Evolutionary conservation across 2,797 vertebrate genomes (phyloP), one percentile per base, ranked within the genome.

Genomic region (Pipistrellus pipistrellus): DNA sequence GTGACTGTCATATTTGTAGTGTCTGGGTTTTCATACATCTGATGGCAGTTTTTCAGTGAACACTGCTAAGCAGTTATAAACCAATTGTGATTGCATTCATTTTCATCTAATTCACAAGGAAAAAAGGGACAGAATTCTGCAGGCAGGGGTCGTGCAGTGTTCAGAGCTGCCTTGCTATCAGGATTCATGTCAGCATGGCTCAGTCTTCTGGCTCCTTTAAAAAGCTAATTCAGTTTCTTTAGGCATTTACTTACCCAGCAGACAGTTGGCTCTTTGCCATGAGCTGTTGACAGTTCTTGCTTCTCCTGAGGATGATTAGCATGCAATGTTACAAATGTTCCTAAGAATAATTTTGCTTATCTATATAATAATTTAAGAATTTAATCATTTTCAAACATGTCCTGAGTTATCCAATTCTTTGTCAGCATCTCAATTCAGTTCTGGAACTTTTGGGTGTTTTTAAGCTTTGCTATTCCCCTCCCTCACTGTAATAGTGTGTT

Each of bases 361-460:
- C 48, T 96, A 38, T 93, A 69, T 86, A 92, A 90, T 94, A 91
- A 88, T 95, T 94, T 85, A 93, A 82, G 55, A 84, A 68, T 91
- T 75, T 94, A 95, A 88, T 96, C 86, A 88, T 91, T 96, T 93
- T 75, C 90, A 96, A 96, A 96, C 85, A 83, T 81, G 64, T 75
- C 57, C 81, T 85, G 32, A 96, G 84, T 68, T 81, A 92, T 32
- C 85, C 53, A 88, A 69, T 68, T 88, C 91, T 95, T 95, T 94
- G 90, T 97, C 89, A 94, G 92, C 77, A 27, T 90, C 84, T 90
- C 83, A 81, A 4, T 94, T 96, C 71, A 48, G 51, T 69, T 87
- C 57, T 92, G 51, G 68, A 81, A 86, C 48, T 18, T 21, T 71
- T 32, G 32, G 38, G 62, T 41, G 4, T 62, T 73, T 41, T 9